Conservation (phyloP, 2,113 vertebrate genomes). For the Camelus dromedarius region DNA sequence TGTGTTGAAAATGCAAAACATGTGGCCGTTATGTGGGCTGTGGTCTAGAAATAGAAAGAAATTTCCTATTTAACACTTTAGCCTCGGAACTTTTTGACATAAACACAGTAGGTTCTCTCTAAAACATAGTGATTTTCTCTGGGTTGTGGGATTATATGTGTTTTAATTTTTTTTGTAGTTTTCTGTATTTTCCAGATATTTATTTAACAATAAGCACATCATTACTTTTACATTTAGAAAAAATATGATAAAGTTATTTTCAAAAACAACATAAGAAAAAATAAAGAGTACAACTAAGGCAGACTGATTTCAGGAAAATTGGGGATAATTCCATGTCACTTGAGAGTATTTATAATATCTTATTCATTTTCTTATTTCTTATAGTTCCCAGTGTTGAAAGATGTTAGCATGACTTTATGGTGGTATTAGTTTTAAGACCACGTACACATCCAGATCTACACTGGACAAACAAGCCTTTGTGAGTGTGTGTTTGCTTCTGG, state of each 20-base stretch:
- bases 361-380: not conserved
- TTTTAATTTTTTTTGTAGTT: not conserved
- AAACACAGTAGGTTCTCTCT: not conserved
- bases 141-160: not conserved
- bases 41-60: not conserved
- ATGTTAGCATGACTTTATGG: not conserved
- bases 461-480: not conserved
- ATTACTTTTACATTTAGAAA: not conserved
- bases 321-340: not conserved
- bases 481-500: not conserved
- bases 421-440: not conserved
- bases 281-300: not conserved
- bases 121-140: not conserved
- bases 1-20: not conserved
- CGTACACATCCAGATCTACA: not conserved
- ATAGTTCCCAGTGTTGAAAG: not conserved
- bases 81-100: not conserved
- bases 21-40: not conserved
- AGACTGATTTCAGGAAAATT: not conserved
- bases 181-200: conserved; percentile 13
- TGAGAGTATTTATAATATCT: not conserved
- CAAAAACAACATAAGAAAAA: not conserved
- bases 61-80: not conserved
- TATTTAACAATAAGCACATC: not conserved
- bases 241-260: not conserved